These are phyloP conservation scores for Campoletis sonorensis DNA, from an alignment of 1,140 invertebrate genomes.

Conservation along the genomic window DNA sequence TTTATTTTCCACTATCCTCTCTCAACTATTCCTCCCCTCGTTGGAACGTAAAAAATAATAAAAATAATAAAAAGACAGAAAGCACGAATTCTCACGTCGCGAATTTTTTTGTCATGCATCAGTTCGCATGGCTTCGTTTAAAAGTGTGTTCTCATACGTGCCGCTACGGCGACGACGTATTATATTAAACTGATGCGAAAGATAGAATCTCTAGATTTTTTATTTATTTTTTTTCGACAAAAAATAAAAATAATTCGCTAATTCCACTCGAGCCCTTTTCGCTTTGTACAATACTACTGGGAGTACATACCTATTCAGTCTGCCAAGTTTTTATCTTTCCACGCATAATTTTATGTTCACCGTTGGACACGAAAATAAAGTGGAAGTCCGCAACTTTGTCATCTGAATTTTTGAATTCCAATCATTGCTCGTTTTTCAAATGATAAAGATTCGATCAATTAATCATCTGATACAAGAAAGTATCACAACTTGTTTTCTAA, in stretches of 20 bases:
- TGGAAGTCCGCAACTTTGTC: not conserved
- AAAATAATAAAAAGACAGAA: conserved; percentile 1
- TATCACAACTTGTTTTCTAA: no score
- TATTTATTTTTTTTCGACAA: not conserved
- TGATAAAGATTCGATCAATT: no score
- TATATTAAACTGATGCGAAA: conserved; percentile 12
- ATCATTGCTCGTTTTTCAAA: not conserved
- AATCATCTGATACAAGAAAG: no score
- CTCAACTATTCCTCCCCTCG: not conserved
- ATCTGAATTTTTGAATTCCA: not conserved
- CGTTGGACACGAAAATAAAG: not conserved
- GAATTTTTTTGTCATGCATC: conserved; percentile 45
- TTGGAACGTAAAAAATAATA: conserved; percentile 1
- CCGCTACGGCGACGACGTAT: not conserved
- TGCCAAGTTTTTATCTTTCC: not conserved
- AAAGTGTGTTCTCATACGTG: conserved; percentile 1
- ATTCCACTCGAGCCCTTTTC: conserved; percentile 24
- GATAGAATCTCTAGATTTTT: not conserved
- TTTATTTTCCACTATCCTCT: not conserved
- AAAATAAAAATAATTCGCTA: not conserved
- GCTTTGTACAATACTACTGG: not conserved
- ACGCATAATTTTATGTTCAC: not conserved
- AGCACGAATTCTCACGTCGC: not conserved
- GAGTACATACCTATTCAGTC: not conserved
- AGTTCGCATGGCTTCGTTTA: conserved; percentile 33